Evolutionary conservation across 2,113 vertebrate genomes (phyloP).

Genomic region (Esox niger): DNA sequence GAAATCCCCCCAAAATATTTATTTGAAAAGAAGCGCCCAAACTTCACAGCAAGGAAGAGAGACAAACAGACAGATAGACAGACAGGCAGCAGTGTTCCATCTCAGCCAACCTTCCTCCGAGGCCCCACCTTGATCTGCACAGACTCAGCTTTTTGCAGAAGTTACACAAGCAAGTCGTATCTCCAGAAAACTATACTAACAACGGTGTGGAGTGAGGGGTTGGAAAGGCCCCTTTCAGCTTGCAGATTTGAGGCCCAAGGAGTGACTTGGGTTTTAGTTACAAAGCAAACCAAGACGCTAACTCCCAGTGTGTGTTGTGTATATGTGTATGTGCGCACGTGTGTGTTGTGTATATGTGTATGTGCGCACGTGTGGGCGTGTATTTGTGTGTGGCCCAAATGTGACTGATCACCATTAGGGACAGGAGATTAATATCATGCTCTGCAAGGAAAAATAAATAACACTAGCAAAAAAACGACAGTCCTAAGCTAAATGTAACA

Average conservation of each 20-base stretch:
- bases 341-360: constrained; percentile 28
- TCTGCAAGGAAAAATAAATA: constrained; percentile 18
- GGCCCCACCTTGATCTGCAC: constrained; percentile 50
- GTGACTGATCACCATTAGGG: constrained; percentile 55
- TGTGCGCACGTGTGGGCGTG: background rate
- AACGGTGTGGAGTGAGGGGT: constrained; percentile 34
- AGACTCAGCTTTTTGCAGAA: constrained; percentile 48
- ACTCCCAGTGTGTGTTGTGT: constrained; percentile 26
- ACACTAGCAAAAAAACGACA: constrained; percentile 30
- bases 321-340: constrained; percentile 4
- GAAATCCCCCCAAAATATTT: constrained; percentile 41
- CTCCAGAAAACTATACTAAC: constrained; percentile 63
- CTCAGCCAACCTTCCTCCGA: constrained; percentile 19
- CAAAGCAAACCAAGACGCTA: constrained; percentile 64
- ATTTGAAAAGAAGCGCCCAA: constrained; percentile 41
- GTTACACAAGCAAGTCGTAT: constrained; percentile 64
- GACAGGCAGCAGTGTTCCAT: constrained; percentile 12
- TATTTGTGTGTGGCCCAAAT: constrained; percentile 42
- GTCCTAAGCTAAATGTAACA: background rate
- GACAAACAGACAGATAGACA: background rate
- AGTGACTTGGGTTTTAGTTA: constrained; percentile 61
- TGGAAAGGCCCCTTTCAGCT: constrained; percentile 37
- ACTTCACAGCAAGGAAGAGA: constrained; percentile 13
- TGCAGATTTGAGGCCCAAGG: constrained; percentile 55
- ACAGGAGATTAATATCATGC: constrained; percentile 45